Base-by-base conservation (phyloP, 2,888 invertebrate genomes). In the Hyposoter didymator region DNA sequence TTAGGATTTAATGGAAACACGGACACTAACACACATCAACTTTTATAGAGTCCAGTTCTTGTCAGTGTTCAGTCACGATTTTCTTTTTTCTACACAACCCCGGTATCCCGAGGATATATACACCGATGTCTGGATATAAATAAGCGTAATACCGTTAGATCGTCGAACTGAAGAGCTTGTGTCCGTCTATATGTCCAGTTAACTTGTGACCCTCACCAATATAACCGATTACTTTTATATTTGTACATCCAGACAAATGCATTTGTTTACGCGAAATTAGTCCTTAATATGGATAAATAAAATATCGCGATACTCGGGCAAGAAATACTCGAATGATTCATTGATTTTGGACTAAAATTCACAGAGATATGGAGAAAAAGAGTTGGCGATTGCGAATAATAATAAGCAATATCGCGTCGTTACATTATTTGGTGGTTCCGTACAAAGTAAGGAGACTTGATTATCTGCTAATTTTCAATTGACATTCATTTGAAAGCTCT, bases 111-210 rank as follows among this genome's bases (percentile, higher is more conserved):
- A 62, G 59, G 59, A 69, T 70, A 62, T 72, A 47, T 47, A 45
- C 49, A 59, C 47, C 35, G 35, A 73, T 69, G 66, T 78, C 39
- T 64, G 78, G 73, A 78, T 82, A 82, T 78, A 82, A 82, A 85
- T 75, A 82, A 79, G 75, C 75, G 75, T 79, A 59, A 74, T 81
- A 79, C 85, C 85, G 82, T 85, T 85, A 82, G 79, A 82, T 75
- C 79, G 79, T 72, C 85, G 66, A 82, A 82, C 72, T 39, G 67
- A 43, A 73, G 64, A 82, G 75, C 72, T 79, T 72, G 78, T 79
- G 72, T 62, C 47, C 74, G 64, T 67, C 43, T 45, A 79, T 45
- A 78, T 78, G 74, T 85, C 82, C 79, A 85, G 82, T 82, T 82
- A 79, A 70, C 78, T 83, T 17, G 82, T 66, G 72, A 82, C 78